A percentile compares a stretch with the other conserved stretches of the same genome.
Evolutionary conservation across 2,888 invertebrate genomes (phyloP).

Genomic region (Tryphoninae sp.): DNA sequence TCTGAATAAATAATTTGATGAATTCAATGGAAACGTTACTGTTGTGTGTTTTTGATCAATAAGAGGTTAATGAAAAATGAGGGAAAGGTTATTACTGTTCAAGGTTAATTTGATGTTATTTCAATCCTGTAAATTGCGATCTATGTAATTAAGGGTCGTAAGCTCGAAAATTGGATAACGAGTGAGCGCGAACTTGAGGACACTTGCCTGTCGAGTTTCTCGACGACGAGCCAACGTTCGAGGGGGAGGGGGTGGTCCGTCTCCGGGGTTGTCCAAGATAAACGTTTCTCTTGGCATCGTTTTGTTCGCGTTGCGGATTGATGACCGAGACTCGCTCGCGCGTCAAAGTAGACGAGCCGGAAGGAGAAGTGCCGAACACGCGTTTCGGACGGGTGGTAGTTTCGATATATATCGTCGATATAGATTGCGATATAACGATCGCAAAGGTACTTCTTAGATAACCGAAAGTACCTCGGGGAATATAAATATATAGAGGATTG

Average conservation of each 20-base stretch:
- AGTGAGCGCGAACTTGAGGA: slow-evolving; percentile 35
- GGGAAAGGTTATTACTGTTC: background rate
- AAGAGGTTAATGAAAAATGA: too few species aligned
- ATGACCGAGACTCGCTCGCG: slow-evolving; percentile 50
- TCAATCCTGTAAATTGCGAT: background rate
- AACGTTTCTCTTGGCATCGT: slow-evolving; percentile 67
- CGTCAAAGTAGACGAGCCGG: slow-evolving; percentile 21
- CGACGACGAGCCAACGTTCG: slow-evolving; percentile 21
- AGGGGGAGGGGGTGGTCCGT: slow-evolving; percentile 14
- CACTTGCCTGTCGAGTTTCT: slow-evolving; percentile 37
- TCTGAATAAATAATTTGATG: too few species aligned
- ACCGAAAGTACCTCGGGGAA: slow-evolving; percentile 18
- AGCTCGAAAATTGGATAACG: slow-evolving; percentile 12
- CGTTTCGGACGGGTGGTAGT: background rate
- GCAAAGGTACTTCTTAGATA: slow-evolving; percentile 36
- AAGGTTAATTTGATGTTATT: background rate
- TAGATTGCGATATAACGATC: slow-evolving; percentile 2
- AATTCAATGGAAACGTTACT: too few species aligned
- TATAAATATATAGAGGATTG: background rate
- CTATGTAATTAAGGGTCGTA: slow-evolving; percentile 3
- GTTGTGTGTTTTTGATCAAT: too few species aligned
- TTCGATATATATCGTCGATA: background rate
- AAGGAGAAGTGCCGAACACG: background rate
- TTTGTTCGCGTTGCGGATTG: slow-evolving; percentile 52
- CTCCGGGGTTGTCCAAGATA: slow-evolving; percentile 59